These are phyloP conservation scores for Malurus leucopterus DNA, from an alignment of 2,797 vertebrate species.

Conservation along the genomic window DNA sequence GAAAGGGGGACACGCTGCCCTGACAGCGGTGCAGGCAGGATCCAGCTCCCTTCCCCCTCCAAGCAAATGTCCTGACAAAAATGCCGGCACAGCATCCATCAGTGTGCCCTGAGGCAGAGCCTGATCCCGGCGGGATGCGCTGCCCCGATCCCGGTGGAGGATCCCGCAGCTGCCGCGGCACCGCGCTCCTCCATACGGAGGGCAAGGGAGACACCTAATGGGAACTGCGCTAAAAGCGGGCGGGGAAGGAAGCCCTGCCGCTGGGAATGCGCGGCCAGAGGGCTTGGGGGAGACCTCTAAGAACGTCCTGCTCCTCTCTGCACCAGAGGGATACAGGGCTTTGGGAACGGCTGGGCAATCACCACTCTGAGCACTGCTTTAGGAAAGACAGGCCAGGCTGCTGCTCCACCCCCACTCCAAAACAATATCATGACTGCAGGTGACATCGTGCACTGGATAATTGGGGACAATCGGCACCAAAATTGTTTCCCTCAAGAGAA, in stretches of 20 bases:
- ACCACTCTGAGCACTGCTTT: fast-evolving
- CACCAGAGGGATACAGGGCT: fast-evolving
- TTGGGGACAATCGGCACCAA: too few relatives aligned
- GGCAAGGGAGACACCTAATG: slow-evolving; percentile 57
- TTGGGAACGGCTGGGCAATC: fast-evolving
- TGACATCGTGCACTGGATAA: background rate
- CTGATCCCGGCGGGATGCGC: fast-evolving
- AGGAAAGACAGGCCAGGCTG: background rate
- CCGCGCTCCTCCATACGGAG: background rate
- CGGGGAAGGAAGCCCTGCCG: too few relatives aligned
- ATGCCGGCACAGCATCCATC: too few relatives aligned
- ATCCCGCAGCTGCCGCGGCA: background rate
- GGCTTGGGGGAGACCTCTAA: too few relatives aligned
- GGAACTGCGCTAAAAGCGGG: background rate
- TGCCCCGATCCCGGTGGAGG: background rate
- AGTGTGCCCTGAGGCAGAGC: fast-evolving
- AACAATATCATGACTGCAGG: background rate
- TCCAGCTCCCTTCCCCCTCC: background rate
- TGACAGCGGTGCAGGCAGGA: background rate
- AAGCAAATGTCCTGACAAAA: background rate
- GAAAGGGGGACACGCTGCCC: background rate
- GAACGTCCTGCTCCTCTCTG: too few relatives aligned
- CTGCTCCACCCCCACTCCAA: background rate
- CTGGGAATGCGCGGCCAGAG: background rate
- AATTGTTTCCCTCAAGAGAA: background rate